Evolutionary conservation across 2,888 invertebrate genomes (phyloP).

Genomic region (Mechanitis mazaeus): DNA sequence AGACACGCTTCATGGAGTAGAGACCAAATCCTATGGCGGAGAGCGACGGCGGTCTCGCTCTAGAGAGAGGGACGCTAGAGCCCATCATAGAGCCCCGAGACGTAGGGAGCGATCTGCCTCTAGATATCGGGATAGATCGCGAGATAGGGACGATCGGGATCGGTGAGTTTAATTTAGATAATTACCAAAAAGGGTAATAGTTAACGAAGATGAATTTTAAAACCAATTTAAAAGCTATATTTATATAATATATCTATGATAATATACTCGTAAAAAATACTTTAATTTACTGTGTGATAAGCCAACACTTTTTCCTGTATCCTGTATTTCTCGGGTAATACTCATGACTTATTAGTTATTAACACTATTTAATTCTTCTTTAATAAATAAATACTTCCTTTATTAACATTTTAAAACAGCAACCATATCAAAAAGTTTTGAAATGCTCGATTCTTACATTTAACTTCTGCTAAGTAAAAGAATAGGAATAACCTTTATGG

Average conservation of each 20-base stretch:
- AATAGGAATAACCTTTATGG: background rate
- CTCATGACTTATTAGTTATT: background rate
- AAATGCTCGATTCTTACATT: background rate
- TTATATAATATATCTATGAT: no score
- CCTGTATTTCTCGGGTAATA: background rate
- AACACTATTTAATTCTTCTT: background rate
- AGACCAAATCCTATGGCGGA: constrained; percentile 96
- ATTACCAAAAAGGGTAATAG: background rate
- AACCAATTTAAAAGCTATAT: no score
- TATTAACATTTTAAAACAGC: no score
- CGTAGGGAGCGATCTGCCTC: constrained; percentile 62
- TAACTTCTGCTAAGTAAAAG: background rate
- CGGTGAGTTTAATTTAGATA: constrained; percentile 40
- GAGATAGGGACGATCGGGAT: constrained; percentile 67
- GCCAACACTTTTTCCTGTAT: constrained; percentile 2
- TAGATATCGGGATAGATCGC: constrained; percentile 62
- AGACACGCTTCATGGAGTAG: constrained; percentile 97
- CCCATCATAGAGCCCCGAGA: constrained; percentile 59
- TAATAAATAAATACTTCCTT: background rate
- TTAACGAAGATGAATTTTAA: no score
- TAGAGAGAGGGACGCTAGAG: constrained; percentile 57
- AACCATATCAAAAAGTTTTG: no score
- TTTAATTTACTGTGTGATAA: background rate
- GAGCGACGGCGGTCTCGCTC: constrained; percentile 66
- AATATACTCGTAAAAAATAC: background rate